Evolutionary conservation across 2,113 vertebrate species (phyloP), one percentile per base, ranked within the genome.

Genomic region (Progne subis): DNA sequence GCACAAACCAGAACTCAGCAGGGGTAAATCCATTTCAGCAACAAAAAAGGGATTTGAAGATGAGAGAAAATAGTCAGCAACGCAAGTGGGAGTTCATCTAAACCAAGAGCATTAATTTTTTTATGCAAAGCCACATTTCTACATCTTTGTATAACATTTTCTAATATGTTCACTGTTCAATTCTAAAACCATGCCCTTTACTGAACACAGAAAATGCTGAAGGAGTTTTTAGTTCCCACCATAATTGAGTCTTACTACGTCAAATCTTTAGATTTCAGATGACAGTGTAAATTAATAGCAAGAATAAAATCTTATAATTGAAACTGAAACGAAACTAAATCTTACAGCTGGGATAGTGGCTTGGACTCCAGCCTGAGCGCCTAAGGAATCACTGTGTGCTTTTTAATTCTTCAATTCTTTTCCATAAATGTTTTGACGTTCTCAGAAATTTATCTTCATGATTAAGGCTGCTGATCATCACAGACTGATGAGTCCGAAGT

Each of bases 241-340:
- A 59, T 90, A 80, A 75, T 10, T 78, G 78, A 89, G 46, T 71
- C 64, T 80, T 78, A 68, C 94, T 94, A 31, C 3, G 13, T 93
- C 95, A 90, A 91, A 94, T 96, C 94, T 88, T 95, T 86, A 92
- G 46, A 91, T 94, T 94, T 89, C 67, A 53, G 44, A 65, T 94
- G 92, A 94, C 96, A 97, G 92, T 95, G 88, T 88, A 95, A 97
- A 98, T 97, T 97, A 98, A 94, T 93, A 93, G 82, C 81, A 96
- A 86, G 90, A 97, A 96, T 94, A 94, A 98, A 97, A 86, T 85
- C 69, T 96, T 52, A 78, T 96, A 97, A 97, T 97, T 97, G 96
- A 96, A 91, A 94, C 80, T 90, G 96, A 97, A 97, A 95, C 96
- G 96, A 92, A 96, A 88, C 80, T 94, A 47, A 94, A 92, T 96